Conservation (phyloP, 2,888 invertebrate species). For the Leucophora obtusa region DNA sequence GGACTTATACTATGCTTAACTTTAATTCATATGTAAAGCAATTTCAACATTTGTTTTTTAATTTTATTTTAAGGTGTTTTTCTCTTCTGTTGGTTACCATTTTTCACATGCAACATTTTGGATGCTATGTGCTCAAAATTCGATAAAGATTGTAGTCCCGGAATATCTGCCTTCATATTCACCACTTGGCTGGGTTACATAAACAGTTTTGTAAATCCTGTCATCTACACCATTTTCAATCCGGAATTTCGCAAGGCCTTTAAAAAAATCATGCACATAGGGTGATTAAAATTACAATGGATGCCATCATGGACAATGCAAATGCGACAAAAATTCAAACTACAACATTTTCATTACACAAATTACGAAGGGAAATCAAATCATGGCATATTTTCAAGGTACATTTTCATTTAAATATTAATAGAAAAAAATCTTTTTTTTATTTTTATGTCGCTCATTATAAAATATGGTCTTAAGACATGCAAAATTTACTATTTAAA, state of each 20-base stretch:
- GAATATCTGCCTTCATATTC: constrained; percentile 93
- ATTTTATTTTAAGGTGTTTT: constrained; percentile 88
- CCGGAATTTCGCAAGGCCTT: constrained; percentile 99
- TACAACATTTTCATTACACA: not conserved
- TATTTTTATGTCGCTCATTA: constrained; percentile 18
- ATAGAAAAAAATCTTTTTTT: constrained; percentile 5
- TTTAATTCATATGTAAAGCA: too few species aligned
- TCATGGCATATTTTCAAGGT: constrained; percentile 43
- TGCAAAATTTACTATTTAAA: constrained; percentile 50
- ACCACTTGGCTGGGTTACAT: constrained; percentile 99
- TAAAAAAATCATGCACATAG: constrained; percentile 91
- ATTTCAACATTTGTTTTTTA: constrained; percentile 2
- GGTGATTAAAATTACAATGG: constrained; percentile 75
- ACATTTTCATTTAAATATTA: constrained; percentile 44
- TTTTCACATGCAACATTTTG: constrained; percentile 98
- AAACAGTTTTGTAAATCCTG: constrained; percentile 95
- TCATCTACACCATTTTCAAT: constrained; percentile 97
- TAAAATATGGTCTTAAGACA: constrained; percentile 42
- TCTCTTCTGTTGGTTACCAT: constrained; percentile 98
- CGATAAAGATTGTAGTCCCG: constrained; percentile 87
- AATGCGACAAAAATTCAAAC: not conserved
- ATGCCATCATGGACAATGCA: constrained; percentile 21
- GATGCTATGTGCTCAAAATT: constrained; percentile 97
- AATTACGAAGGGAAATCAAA: constrained; percentile 26
- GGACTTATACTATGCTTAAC: too few species aligned